Percentiles rank a stretch among this genome's conserved stretches.
These are phyloP conservation scores for Aricia artaxerxes DNA, from an alignment of 2,888 invertebrate genomes.

Conservation along the genomic window DNA sequence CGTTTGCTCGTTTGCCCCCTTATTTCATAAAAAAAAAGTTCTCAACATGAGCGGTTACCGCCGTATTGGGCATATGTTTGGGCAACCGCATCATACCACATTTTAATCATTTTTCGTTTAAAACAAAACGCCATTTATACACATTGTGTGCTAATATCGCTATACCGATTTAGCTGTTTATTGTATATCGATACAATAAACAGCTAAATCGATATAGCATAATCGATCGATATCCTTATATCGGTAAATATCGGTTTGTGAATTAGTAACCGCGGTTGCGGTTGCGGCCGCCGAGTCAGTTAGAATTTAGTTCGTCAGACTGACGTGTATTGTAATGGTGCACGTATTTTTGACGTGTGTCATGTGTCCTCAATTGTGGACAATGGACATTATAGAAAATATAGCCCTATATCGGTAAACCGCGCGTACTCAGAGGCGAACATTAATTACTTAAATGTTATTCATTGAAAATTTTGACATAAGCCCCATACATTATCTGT, in stretches of 20 bases:
- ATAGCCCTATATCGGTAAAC: neutral
- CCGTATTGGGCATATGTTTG: no score
- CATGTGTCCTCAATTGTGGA: neutral
- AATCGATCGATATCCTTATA: neutral
- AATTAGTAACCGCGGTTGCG: slow-evolving; percentile 12
- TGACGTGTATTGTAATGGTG: neutral
- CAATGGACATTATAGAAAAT: neutral
- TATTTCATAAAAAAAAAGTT: no score
- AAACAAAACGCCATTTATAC: neutral
- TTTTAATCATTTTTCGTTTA: neutral
- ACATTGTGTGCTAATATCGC: neutral
- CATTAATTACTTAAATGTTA: no score
- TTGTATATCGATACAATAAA: neutral
- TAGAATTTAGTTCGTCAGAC: neutral
- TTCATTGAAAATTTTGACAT: no score
- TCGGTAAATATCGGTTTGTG: slow-evolving; percentile 24
- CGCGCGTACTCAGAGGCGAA: no score
- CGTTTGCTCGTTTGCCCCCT: no score
- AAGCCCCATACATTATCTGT: no score
- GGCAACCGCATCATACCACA: no score
- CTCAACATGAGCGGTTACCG: no score
- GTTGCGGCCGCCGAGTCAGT: slow-evolving; percentile 5
- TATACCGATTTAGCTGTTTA: neutral
- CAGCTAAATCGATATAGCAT: no score
- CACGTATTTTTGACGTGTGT: neutral